A percentile compares a stretch with the other conserved stretches of the same genome.
Evolutionary conservation across 2,888 invertebrate genomes (phyloP).

Genomic region (Alviniconcha strummeri): DNA sequence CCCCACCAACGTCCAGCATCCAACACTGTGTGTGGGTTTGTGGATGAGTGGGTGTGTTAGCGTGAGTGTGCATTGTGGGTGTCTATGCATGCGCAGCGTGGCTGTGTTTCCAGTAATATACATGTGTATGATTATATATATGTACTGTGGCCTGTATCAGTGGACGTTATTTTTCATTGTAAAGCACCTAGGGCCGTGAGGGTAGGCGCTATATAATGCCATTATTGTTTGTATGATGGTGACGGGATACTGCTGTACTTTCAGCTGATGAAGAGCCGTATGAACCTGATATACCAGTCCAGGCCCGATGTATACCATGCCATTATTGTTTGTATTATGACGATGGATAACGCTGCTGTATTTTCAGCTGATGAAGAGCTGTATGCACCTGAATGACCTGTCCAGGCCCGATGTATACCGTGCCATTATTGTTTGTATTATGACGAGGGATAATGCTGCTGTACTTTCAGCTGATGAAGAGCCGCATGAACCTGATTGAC

Average conservation of each 20-base stretch:
- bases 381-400: constrained; percentile 74
- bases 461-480: constrained; percentile 49
- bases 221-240: too few species aligned
- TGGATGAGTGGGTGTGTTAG: background rate
- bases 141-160: too few species aligned
- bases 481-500: constrained; percentile 37
- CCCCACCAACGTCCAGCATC: too few species aligned
- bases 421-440: too few species aligned
- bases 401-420: constrained; percentile 77
- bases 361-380: constrained; percentile 51
- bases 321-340: too few species aligned
- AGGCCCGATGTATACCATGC: constrained; percentile 73
- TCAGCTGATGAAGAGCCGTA: constrained; percentile 51
- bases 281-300: constrained; percentile 74
- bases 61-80: background rate
- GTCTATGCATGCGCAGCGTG: background rate
- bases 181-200: too few species aligned
- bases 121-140: too few species aligned
- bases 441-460: too few species aligned
- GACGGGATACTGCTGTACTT: background rate
- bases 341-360: background rate
- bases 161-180: too few species aligned
- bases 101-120: too few species aligned
- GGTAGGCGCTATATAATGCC: too few species aligned
- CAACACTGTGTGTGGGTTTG: background rate